These are phyloP conservation scores for Apistogramma diplotaenia DNA, from an alignment of 2,113 vertebrate species.

Conservation along the genomic window DNA sequence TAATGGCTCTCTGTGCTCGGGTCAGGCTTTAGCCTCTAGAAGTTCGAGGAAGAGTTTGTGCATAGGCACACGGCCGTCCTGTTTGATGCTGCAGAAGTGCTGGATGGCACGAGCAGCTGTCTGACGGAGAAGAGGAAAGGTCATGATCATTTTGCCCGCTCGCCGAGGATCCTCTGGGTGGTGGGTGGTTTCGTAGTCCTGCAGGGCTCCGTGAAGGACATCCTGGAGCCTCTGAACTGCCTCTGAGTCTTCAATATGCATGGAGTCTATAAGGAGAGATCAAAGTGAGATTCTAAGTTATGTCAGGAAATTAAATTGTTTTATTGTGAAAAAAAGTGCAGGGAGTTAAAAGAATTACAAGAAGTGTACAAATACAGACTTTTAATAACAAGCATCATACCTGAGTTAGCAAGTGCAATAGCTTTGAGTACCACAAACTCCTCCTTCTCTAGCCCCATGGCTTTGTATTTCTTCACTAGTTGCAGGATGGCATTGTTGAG, in stretches of 20 bases:
- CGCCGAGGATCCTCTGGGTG: constrained; percentile 91
- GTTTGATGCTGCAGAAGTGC: constrained; percentile 99
- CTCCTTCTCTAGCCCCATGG: constrained; percentile 94
- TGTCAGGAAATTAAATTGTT: not conserved
- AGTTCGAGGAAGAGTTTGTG: constrained; percentile 99
- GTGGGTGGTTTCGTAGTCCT: constrained; percentile 88
- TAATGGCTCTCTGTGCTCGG: not conserved
- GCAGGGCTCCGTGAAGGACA: constrained; percentile 91
- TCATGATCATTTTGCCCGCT: constrained; percentile 96
- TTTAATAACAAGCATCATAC: constrained; percentile 59
- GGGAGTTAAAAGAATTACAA: not conserved
- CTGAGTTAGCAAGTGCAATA: constrained; percentile 97
- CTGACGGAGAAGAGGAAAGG: constrained; percentile 92
- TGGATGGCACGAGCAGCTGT: constrained; percentile 95
- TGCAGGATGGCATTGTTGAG: constrained; percentile 96
- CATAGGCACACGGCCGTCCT: constrained; percentile 98
- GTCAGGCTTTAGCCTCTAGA: constrained; percentile 97
- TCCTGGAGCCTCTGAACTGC: constrained; percentile 97
- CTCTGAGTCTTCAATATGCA: constrained; percentile 95
- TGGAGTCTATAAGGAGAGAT: constrained; percentile 85
- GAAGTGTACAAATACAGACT: not conserved
- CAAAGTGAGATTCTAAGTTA: constrained; percentile 60
- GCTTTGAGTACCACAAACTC: constrained; percentile 98
- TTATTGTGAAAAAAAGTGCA: not conserved
- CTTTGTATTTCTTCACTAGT: constrained; percentile 94